Evolutionary conservation across 2,888 invertebrate species (phyloP).

Genomic region (Himalopsyche tibetana): DNA sequence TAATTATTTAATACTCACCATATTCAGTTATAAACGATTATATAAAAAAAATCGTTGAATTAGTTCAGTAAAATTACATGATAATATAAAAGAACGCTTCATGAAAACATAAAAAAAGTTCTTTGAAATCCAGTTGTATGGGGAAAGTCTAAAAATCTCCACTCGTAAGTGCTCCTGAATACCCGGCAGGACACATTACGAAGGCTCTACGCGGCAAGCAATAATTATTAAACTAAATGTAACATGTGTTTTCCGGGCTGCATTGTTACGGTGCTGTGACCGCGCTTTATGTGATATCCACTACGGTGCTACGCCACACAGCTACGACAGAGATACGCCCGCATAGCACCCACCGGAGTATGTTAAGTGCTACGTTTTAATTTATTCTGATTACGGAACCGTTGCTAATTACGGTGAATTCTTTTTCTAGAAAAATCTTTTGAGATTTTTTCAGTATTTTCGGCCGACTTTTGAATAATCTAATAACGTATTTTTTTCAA

Average conservation of each 20-base stretch:
- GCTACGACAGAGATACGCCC: neutral
- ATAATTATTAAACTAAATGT: constrained; percentile 70
- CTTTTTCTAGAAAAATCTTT: neutral
- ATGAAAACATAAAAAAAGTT: constrained; percentile 1
- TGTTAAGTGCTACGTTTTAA: constrained; percentile 37
- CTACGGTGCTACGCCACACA: constrained; percentile 47
- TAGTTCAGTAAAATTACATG: no score
- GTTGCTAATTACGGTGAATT: constrained; percentile 28
- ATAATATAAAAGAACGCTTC: no score
- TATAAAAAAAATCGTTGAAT: no score
- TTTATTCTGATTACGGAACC: constrained; percentile 39
- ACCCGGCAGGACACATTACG: constrained; percentile 42
- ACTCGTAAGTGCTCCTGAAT: constrained; percentile 33
- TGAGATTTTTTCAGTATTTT: neutral
- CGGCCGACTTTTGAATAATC: neutral
- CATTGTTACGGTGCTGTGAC: constrained; percentile 69
- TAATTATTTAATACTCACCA: no score
- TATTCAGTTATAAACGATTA: no score
- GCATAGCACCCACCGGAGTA: constrained; percentile 32
- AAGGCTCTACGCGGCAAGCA: constrained; percentile 23
- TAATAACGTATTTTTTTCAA: neutral
- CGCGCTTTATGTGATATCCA: constrained; percentile 44
- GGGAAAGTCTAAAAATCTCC: constrained; percentile 1
- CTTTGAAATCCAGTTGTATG: neutral
- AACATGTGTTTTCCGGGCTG: constrained; percentile 76